phyloP scores from a whole-genome alignment of 1,140 invertebrate species.

The Calliopsis andreniformis region DNA sequence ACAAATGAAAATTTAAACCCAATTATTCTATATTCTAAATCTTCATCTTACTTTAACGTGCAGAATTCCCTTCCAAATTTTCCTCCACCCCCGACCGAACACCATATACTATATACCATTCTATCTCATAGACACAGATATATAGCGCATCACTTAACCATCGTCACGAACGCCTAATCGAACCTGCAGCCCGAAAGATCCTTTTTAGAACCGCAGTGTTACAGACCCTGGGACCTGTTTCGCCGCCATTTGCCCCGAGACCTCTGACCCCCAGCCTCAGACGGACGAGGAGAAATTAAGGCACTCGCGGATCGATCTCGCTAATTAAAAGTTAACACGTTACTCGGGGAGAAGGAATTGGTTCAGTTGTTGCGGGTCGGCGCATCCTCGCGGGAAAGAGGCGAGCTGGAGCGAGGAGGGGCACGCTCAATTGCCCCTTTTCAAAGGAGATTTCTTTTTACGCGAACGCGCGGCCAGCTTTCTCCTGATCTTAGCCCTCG shows the following conservation, averaged over 20 bases:
- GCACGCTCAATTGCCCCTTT: slow-evolving; percentile 35
- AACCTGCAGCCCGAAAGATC: too few relatives aligned
- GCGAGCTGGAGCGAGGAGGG: too few relatives aligned
- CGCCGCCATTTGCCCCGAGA: not conserved
- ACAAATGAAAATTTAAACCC: too few relatives aligned
- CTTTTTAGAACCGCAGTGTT: too few relatives aligned
- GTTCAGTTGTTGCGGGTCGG: not conserved
- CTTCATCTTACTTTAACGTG: too few relatives aligned
- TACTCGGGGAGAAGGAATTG: not conserved
- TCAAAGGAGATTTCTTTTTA: slow-evolving; percentile 20
- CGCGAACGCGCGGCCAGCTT: slow-evolving; percentile 18
- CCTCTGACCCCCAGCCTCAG: not conserved
- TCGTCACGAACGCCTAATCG: too few relatives aligned
- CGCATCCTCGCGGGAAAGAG: not conserved
- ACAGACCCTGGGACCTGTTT: not conserved
- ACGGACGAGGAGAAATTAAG: not conserved
- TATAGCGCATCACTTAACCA: too few relatives aligned
- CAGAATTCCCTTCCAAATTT: too few relatives aligned
- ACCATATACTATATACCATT: too few relatives aligned
- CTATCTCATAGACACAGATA: too few relatives aligned
- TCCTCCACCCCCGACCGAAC: too few relatives aligned
- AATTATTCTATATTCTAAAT: too few relatives aligned
- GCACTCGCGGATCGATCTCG: not conserved
- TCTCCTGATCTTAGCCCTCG: slow-evolving; percentile 9
- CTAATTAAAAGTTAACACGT: not conserved